A percentile compares a stretch with the other conserved stretches of the same genome.
phyloP scores from a whole-genome alignment of 2,888 invertebrate genomes.

The Cheilosia soror region DNA sequence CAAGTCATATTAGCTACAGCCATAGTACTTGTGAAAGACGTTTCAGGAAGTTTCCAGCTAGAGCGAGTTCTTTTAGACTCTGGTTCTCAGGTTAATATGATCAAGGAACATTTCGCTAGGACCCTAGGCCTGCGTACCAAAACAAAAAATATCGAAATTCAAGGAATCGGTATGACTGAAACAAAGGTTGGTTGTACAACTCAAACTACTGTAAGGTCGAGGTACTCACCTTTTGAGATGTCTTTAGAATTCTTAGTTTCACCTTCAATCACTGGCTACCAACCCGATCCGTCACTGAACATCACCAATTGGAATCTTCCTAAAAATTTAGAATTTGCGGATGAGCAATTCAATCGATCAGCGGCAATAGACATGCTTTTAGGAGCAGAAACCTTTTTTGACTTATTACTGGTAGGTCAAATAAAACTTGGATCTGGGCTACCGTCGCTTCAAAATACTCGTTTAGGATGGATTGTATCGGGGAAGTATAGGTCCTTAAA shows the following conservation, averaged over 20 bases:
- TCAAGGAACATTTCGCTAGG: conserved; percentile 8
- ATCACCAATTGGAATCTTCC: conserved; percentile 46
- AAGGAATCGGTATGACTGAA: neutral
- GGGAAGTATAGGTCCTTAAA: neutral
- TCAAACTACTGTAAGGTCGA: conserved; percentile 51
- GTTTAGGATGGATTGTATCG: conserved; percentile 51
- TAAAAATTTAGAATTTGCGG: conserved; percentile 47
- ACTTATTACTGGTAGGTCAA: conserved; percentile 11
- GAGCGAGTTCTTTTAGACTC: neutral
- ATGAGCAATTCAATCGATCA: conserved; percentile 55
- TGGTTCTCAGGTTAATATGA: conserved; percentile 1
- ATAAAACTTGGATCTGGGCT: neutral
- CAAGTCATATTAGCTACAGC: neutral
- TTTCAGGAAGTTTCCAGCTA: conserved; percentile 1
- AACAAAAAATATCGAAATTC: neutral
- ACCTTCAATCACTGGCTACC: conserved; percentile 68
- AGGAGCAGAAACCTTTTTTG: conserved; percentile 41
- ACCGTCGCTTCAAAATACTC: conserved; percentile 1
- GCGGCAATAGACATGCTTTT: conserved; percentile 41
- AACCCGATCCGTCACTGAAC: conserved; percentile 41
- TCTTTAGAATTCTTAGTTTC: conserved; percentile 35
- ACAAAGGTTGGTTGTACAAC: conserved; percentile 40
- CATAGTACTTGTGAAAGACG: neutral
- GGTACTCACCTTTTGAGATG: conserved; percentile 49
- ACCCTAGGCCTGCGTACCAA: neutral